Percentiles rank a stretch among this genome's conserved stretches.
phyloP scores from a whole-genome alignment of 2,113 vertebrate species.

The Lynx canadensis region DNA sequence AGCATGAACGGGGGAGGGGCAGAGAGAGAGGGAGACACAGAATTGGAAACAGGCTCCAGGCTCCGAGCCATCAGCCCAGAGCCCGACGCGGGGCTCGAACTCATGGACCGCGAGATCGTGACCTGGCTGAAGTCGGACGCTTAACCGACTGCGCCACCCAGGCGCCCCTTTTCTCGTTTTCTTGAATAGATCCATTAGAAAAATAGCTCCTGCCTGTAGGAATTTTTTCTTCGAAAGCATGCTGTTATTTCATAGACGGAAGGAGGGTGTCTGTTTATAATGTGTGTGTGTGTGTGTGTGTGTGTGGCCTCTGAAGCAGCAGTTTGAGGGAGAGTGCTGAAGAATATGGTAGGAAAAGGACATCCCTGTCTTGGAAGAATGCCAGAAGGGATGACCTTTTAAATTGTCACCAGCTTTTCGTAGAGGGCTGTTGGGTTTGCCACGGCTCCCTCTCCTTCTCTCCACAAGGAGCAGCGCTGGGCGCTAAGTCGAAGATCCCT shows the following conservation, averaged over 20 bases:
- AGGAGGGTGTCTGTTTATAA: neutral
- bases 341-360: neutral
- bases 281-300: neutral
- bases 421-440: neutral
- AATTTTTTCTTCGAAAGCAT: neutral
- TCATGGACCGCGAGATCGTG: no score
- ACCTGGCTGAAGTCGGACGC: no score
- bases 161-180: neutral
- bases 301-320: neutral
- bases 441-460: neutral
- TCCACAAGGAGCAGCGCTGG: neutral
- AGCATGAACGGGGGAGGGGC: no score
- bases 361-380: neutral
- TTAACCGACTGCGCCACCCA: no score
- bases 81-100: no score
- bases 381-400: neutral
- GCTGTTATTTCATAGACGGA: neutral
- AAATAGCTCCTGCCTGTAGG: neutral
- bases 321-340: neutral
- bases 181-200: neutral
- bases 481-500: neutral
- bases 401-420: neutral
- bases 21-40: no score
- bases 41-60: no score
- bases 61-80: no score